phyloP scores from a whole-genome alignment of 2,113 vertebrate species.

The Furnarius figulus region DNA sequence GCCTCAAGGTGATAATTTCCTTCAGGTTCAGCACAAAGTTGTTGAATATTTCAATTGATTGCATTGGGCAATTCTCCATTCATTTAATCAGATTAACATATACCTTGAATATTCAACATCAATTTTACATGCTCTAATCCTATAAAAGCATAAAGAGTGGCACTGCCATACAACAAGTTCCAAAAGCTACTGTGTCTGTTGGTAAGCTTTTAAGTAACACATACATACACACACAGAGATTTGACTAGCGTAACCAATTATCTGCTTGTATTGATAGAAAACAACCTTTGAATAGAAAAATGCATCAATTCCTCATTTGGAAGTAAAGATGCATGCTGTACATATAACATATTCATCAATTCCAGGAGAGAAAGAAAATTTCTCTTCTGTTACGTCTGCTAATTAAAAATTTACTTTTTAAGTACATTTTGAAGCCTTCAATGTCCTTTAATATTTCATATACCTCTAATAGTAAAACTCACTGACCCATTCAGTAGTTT shows the following conservation, averaged over 20 bases:
- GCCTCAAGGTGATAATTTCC: slow-evolving; percentile 53
- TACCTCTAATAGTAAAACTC: not conserved
- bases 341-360: not conserved
- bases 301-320: not conserved
- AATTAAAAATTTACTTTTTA: slow-evolving; percentile 35
- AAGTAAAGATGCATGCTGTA: not conserved
- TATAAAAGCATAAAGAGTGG: not conserved
- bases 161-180: not conserved
- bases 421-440: not conserved
- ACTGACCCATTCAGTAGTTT: not conserved
- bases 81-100: slow-evolving; percentile 61
- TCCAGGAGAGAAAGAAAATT: not conserved
- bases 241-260: not conserved
- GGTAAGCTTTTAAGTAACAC: not conserved
- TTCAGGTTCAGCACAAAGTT: slow-evolving; percentile 51
- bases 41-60: slow-evolving; percentile 59
- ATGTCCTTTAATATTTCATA: not conserved
- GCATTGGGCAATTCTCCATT: slow-evolving; percentile 38
- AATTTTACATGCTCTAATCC: slow-evolving; percentile 7
- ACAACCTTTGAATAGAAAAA: not conserved
- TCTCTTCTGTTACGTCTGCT: not conserved
- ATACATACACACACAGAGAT: not conserved
- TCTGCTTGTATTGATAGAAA: not conserved
- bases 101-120: slow-evolving; percentile 56
- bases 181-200: not conserved